Conservation (phyloP, 2,113 vertebrate genomes). For the Nothoprocta perdicaria region DNA sequence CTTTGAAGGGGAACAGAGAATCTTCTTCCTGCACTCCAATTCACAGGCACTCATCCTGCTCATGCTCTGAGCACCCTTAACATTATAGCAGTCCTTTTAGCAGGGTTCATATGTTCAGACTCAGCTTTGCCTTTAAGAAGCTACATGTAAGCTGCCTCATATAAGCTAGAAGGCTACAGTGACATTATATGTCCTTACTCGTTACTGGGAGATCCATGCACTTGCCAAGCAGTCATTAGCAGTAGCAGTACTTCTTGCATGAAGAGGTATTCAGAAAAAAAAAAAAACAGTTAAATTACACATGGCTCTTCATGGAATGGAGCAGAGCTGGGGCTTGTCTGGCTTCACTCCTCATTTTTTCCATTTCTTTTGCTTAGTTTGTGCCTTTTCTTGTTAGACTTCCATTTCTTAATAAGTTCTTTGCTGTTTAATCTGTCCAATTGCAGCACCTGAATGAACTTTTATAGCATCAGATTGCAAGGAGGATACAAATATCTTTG, state of each 20-base stretch:
- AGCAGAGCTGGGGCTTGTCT: neutral
- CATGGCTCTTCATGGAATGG: rapidly evolving
- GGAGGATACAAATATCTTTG: neutral
- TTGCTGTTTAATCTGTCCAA: neutral
- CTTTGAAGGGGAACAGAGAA: neutral
- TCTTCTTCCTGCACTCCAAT: neutral
- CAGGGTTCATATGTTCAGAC: neutral
- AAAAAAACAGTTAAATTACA: neutral
- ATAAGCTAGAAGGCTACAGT: neutral
- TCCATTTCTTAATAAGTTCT: neutral
- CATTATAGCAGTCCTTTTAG: neutral
- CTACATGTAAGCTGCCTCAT: neutral
- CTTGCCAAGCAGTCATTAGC: neutral
- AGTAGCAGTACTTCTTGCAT: neutral
- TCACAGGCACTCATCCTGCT: neutral
- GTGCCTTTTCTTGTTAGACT: neutral
- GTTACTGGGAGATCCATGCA: rapidly evolving
- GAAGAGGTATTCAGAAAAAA: neutral
- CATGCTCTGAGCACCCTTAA: neutral
- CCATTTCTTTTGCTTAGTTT: neutral
- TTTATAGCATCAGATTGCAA: neutral
- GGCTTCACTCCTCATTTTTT: neutral
- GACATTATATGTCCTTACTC: neutral
- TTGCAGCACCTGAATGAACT: neutral
- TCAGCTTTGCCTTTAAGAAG: neutral